phyloP scores from a whole-genome alignment of 2,797 vertebrate species.

The Vipera latastei region DNA sequence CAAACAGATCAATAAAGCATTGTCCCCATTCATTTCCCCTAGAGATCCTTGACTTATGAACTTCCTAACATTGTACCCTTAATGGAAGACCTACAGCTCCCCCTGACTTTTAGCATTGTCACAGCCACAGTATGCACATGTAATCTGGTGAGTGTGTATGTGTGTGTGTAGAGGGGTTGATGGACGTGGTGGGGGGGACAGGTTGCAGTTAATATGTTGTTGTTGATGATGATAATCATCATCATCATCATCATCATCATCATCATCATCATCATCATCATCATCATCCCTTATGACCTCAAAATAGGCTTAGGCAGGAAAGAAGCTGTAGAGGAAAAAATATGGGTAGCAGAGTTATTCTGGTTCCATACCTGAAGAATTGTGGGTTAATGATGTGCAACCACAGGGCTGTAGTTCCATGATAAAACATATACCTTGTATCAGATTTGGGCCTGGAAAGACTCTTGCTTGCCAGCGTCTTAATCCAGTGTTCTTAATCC shows the following conservation, averaged over 20 bases:
- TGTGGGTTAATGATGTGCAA: neutral
- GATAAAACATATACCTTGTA: neutral
- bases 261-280: no score
- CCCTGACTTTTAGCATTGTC: neutral
- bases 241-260: no score
- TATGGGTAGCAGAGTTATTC: neutral
- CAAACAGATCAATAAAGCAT: neutral
- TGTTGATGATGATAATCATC: neutral
- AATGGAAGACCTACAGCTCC: neutral
- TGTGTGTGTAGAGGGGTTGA: neutral
- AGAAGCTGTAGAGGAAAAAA: neutral
- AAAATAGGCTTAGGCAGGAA: neutral
- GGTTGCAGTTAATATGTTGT: neutral
- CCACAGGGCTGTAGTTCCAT: neutral
- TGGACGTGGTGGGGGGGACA: neutral
- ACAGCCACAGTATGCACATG: neutral
- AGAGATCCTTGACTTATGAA: neutral
- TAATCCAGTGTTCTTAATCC: neutral
- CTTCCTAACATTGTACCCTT: neutral
- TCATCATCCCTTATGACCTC: neutral
- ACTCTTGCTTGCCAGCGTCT: neutral
- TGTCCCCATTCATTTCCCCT: neutral
- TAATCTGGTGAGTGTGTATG: neutral
- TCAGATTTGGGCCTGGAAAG: neutral
- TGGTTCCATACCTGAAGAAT: neutral